These are phyloP conservation scores for Clarias fuscus DNA, from an alignment of 2,797 vertebrate species.

Conservation along the genomic window DNA sequence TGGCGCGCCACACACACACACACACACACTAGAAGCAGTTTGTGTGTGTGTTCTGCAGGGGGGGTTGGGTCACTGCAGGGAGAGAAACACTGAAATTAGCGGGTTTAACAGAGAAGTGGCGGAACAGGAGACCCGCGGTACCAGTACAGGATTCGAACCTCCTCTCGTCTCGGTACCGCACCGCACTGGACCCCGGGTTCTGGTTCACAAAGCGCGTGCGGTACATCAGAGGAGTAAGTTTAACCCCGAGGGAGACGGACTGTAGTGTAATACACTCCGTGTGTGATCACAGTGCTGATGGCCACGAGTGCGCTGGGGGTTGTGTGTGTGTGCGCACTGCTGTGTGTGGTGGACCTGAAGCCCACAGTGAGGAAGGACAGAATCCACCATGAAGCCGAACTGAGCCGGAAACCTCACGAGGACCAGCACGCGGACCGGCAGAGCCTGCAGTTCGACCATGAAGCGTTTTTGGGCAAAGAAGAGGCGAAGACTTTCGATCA, in stretches of 20 bases:
- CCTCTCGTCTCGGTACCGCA: no score
- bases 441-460: conserved; percentile 92
- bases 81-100: background rate
- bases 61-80: background rate
- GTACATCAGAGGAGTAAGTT: background rate
- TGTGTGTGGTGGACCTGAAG: conserved; percentile 62
- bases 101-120: background rate
- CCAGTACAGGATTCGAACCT: no score
- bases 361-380: conserved; percentile 88
- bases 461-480: conserved; percentile 94
- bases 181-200: no score
- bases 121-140: background rate
- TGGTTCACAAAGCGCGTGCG: no score
- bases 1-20: conserved; percentile 9
- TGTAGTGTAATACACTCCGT: no score
- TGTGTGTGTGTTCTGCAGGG: background rate
- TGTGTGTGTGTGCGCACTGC: conserved; percentile 12
- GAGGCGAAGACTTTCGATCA: conserved; percentile 93
- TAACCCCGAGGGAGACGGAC: background rate
- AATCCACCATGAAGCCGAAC: conserved; percentile 77
- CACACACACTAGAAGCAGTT: background rate
- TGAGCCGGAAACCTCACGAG: conserved; percentile 75
- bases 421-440: conserved; percentile 86
- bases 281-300: background rate
- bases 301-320: background rate